Evolutionary conservation across 2,797 vertebrate genomes (phyloP), one percentile per base, ranked within the genome.

Genomic region (Epinephelus coioides): DNA sequence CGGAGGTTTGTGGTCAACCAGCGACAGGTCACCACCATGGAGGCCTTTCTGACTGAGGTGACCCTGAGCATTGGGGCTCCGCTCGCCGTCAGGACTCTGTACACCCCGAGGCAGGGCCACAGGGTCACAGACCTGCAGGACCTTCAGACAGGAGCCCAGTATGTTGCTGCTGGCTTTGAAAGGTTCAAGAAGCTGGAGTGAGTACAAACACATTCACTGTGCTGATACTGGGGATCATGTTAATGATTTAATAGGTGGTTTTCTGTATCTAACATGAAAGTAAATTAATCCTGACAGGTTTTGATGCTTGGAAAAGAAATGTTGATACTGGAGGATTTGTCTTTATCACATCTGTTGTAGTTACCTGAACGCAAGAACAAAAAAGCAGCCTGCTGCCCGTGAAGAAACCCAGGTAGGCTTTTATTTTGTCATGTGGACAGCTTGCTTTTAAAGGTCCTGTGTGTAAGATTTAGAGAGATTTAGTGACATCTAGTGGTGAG

Each of bases 141-240:
- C 43, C 93, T 98, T 11, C 93, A 91, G 85, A 95, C 96, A 0
- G 96, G 97, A 60, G 90, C 94, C 3, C 95, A 93, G n/a, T 98
- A 98, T 2, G 97, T 99, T 5, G 98, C 97, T 6, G 97, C 96
- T 0, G 98, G 97, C 25, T 96, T 95, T 1, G 97, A 98, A 82
- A 93, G 78, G 78, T 97, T 99, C 94, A 95, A 94, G 88, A 97
- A 95, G 83, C 89, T 98, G 1, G 84, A 96, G 97, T 98, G 91
- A 98, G 98, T 97, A 81, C 25, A 72, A 46, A 60, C 2, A 0
- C 0, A 14, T 17, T 53, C 4, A 25, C 2, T 43, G 4, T 19
- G 6, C 12, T 44, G 14, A 30, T 51, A 50, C 10, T 40, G 7
- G 4, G 9, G 8, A n/a, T 40, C 1, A 51, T 64, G 69, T 71